Base-by-base conservation (phyloP, 2,113 vertebrate species). In the Nettapus auritus region DNA sequence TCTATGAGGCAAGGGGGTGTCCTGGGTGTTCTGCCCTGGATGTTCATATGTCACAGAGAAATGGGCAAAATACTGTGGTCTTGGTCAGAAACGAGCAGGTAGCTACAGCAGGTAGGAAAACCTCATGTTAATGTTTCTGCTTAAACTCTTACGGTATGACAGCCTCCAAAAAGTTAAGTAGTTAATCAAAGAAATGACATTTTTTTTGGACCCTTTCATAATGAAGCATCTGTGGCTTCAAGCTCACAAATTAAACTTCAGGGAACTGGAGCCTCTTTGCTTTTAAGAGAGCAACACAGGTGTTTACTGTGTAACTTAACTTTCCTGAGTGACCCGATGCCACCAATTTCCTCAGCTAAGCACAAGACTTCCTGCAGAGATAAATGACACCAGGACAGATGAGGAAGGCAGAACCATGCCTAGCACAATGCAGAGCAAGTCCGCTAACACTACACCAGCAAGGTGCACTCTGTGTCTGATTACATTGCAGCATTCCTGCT, bases 401-500 rank as follows among this genome's bases (percentile, higher is more conserved):
- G 66, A 46, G 34, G 79, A 83, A 91, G 55, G 75, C 63, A 93
- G 56, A 91, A 53, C 34, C 52, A 11, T 86, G 55, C 79, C 77
- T 59, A 34, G 55, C 38, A 36, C 53, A 60, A 55, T 70, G 31
- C 64, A 68, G n/a, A 85, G 40, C 31, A 9, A 57, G 31, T n/a
- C 52, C 67, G 71, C 76, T 83, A 86, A 91, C 42, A 34, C 52
- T 71, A 3, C 25, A 36, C 53, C 76, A 57, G 78, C 73, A 68
- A 8, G 70, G 57, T 59, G 50, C 60, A 80, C 67, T 87, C 74
- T 48, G 76, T 0, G 0, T 82, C 83, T 96, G 94, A 92, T 96
- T 92, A 84, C 82, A 90, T 82, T 38, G 81, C 38, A 80, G 78
- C 52, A 56, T 80, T 91, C 87, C 94, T 78, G 91, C 95, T 96